Evolutionary conservation across 2,888 invertebrate species (phyloP).

Genomic region (Chloromyia formosa): DNA sequence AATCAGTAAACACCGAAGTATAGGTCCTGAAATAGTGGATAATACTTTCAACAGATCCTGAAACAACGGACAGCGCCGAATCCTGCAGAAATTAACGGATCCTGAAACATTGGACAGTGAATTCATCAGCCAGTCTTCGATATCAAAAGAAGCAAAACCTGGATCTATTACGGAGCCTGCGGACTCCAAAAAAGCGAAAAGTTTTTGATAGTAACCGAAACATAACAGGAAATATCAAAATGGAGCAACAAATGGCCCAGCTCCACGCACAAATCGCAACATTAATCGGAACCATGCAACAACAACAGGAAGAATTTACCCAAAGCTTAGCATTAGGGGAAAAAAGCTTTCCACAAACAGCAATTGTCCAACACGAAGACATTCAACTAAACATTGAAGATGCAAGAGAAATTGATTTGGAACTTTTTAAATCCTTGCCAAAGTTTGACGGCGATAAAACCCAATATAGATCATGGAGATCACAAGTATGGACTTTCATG

Average conservation of each 20-base stretch:
- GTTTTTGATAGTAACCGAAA: background rate
- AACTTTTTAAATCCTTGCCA: slow-evolving; percentile 6
- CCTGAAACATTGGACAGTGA: background rate
- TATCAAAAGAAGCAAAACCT: background rate
- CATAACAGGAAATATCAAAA: background rate
- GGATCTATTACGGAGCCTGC: background rate
- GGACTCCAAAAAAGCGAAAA: background rate
- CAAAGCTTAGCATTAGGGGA: background rate
- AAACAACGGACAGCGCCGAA: no score
- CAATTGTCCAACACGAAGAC: background rate
- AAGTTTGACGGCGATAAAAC: slow-evolving; percentile 6
- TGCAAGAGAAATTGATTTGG: slow-evolving; percentile 1
- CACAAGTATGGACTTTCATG: slow-evolving; percentile 8
- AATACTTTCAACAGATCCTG: no score
- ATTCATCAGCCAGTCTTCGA: background rate
- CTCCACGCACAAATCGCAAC: background rate
- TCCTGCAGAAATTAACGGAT: background rate
- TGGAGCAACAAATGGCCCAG: slow-evolving; percentile 7
- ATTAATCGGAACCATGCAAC: slow-evolving; percentile 9
- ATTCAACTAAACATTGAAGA: background rate
- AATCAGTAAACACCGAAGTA: background rate
- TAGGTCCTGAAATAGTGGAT: background rate
- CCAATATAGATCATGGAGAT: background rate
- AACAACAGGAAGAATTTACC: slow-evolving; percentile 1
- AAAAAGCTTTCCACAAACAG: background rate